Evolutionary conservation across 92 coral and sea anemone genomes (phyloP).

Genomic region (Epizoanthus illoricatus): DNA sequence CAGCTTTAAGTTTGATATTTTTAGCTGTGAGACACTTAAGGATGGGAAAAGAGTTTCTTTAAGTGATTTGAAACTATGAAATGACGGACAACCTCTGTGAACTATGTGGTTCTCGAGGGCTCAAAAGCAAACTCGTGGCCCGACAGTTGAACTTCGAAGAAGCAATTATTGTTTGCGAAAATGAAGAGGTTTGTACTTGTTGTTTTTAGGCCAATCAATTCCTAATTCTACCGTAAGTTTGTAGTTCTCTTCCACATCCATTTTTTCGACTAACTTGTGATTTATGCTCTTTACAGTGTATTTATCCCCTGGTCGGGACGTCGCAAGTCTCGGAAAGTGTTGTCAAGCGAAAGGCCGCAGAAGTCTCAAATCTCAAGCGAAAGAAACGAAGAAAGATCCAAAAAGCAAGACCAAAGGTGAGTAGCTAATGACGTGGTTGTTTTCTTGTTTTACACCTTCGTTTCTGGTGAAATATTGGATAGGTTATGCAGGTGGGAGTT

Average conservation of each 20-base stretch:
- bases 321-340: conserved; percentile 43
- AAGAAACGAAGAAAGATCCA: conserved; percentile 50
- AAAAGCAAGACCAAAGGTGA: conserved; percentile 41
- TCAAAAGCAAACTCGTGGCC: conserved; percentile 59
- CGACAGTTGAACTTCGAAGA: conserved; percentile 84
- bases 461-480: too few relatives aligned
- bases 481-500: too few relatives aligned
- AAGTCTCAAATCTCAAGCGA: conserved; percentile 48
- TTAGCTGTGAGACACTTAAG: background rate
- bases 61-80: background rate
- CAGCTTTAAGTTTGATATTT: background rate
- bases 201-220: background rate
- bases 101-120: conserved; percentile 72
- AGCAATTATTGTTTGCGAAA: conserved; percentile 84
- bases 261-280: background rate
- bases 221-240: background rate
- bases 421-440: too few relatives aligned
- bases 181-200: conserved; percentile 62
- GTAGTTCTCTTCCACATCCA: background rate
- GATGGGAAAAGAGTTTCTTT: background rate
- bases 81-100: conserved; percentile 72
- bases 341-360: conserved; percentile 58
- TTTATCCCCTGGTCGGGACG: conserved; percentile 62
- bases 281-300: conserved; percentile 65
- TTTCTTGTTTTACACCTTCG: background rate